A percentile compares a stretch with the other conserved stretches of the same genome.
Conservation (phyloP, 2,797 vertebrate species). For the Tauraco hartlaubi region DNA sequence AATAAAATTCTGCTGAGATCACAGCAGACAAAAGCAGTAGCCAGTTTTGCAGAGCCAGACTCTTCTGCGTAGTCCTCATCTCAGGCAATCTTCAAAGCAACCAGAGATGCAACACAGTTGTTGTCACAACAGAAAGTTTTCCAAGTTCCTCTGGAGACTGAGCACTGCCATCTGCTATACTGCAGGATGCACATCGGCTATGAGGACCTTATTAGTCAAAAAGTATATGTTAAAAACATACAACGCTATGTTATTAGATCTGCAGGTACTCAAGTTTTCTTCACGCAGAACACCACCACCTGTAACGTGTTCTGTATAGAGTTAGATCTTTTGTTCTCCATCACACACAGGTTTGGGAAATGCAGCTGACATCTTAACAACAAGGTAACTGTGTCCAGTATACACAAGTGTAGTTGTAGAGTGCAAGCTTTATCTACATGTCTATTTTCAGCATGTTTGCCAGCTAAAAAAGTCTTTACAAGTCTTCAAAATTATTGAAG, state of each 20-base stretch:
- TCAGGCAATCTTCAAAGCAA: neutral
- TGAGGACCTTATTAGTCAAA: neutral
- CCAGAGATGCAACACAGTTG: neutral
- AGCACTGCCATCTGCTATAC: neutral
- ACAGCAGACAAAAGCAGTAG: neutral
- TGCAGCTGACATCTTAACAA: neutral
- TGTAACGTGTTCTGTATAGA: neutral
- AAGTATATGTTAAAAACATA: rapidly evolving
- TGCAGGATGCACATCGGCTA: neutral
- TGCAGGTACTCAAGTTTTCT: neutral
- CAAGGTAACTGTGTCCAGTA: neutral
- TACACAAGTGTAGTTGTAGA: neutral
- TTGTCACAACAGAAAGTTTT: neutral
- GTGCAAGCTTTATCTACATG: neutral
- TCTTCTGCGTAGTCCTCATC: neutral
- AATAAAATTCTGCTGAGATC: neutral
- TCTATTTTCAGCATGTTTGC: neutral
- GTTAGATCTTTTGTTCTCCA: neutral
- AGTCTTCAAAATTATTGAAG: neutral
- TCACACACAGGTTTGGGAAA: neutral
- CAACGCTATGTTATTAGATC: neutral
- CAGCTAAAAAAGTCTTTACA: neutral
- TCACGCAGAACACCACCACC: neutral
- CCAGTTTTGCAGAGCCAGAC: neutral
- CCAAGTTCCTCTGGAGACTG: neutral